Evolutionary conservation across 2,888 invertebrate genomes (phyloP).

Genomic region (Harpagoxenus sublaevis): DNA sequence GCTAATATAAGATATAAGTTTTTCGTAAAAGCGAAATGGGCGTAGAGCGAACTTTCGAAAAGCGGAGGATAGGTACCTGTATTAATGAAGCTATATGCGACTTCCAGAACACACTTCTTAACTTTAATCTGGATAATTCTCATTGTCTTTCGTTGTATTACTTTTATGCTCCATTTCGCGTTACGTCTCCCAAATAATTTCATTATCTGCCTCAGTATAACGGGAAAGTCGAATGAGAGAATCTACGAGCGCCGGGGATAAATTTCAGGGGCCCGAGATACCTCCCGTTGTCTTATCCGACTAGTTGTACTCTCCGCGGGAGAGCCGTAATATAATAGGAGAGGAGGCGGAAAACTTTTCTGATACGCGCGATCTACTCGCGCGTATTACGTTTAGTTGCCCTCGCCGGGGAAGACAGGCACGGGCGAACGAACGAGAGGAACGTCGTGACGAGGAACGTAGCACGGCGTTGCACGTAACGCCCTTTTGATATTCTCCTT

Average conservation of each 20-base stretch:
- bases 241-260: constrained; percentile 1
- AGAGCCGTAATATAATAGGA: constrained; percentile 17
- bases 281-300: constrained; percentile 36
- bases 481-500: constrained; percentile 71
- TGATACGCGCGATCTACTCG: constrained; percentile 38
- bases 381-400: constrained; percentile 34
- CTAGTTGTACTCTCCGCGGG: constrained; percentile 3
- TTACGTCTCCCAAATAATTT: not conserved
- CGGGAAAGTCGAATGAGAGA: not conserved
- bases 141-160: not conserved
- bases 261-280: constrained; percentile 20
- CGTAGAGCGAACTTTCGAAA: no score
- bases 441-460: constrained; percentile 26
- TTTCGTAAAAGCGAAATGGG: no score
- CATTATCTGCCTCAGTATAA: constrained; percentile 6
- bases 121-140: constrained; percentile 16
- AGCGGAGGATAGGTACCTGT: no score
- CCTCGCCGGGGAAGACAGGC: not conserved
- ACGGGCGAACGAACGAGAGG: not conserved
- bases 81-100: not conserved
- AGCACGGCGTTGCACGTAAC: constrained; percentile 61
- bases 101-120: not conserved
- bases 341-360: constrained; percentile 39
- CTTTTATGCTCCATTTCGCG: not conserved
- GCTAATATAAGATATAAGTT: no score